Conservation (phyloP, 2,113 vertebrate genomes). For the Halichoerus grypus region DNA sequence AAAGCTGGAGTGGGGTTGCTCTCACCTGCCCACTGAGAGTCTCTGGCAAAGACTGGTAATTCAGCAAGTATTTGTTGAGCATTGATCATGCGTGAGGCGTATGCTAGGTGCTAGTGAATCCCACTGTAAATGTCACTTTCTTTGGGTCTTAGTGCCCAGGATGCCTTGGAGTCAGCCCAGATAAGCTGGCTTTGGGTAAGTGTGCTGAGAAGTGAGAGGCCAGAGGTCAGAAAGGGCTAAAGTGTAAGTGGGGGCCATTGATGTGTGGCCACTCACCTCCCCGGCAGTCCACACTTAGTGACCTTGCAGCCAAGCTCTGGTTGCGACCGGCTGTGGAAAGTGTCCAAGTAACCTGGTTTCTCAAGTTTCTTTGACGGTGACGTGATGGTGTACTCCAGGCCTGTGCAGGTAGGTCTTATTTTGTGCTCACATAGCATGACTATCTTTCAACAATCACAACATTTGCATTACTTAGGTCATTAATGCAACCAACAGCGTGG, state of each 20-base stretch:
- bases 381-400: background rate
- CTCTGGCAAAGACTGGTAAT: background rate
- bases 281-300: background rate
- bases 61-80: background rate
- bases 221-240: background rate
- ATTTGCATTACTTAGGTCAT: background rate
- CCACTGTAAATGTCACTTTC: background rate
- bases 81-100: no score
- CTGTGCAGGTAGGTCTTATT: background rate
- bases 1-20: background rate
- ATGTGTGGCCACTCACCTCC: background rate
- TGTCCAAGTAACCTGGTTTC: background rate
- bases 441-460: background rate
- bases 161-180: background rate
- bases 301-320: background rate
- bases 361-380: background rate
- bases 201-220: background rate
- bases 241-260: background rate
- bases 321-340: background rate
- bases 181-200: background rate
- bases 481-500: background rate
- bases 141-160: background rate
- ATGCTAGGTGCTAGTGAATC: background rate
- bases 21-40: background rate
- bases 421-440: background rate